Conservation (phyloP, 2,113 vertebrate species). For the Stegostoma tigrinum region DNA sequence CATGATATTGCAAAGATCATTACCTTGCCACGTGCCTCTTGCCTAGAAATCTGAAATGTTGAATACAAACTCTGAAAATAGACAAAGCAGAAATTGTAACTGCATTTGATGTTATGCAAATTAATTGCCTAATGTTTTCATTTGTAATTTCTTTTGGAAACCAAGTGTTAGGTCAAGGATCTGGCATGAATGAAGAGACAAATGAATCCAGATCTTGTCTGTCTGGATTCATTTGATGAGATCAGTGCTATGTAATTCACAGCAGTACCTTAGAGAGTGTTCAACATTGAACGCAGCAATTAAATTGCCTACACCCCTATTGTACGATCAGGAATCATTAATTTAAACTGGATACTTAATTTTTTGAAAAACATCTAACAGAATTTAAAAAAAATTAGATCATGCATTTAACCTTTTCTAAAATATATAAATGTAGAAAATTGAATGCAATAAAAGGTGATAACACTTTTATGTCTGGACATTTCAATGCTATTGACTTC, state of each 20-base stretch:
- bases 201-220: neutral
- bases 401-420: neutral
- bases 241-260: neutral
- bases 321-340: neutral
- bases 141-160: neutral
- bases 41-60: conserved; percentile 93
- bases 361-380: neutral
- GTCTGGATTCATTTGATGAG: neutral
- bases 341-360: neutral
- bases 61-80: conserved; percentile 82
- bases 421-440: neutral
- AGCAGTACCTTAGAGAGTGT: neutral
- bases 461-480: neutral
- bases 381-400: neutral
- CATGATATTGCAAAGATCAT: conserved; percentile 41
- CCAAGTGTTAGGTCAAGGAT: neutral
- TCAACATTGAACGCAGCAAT: neutral
- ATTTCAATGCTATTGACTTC: neutral
- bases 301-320: neutral
- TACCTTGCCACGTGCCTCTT: conserved; percentile 95
- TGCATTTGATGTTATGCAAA: neutral
- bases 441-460: neutral
- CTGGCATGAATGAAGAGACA: neutral
- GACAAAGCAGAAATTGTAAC: neutral
- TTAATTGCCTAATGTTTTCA: neutral